A percentile compares a stretch with the other conserved stretches of the same genome.
Conservation (phyloP, 2,888 invertebrate genomes). For the Allolobophora icterica region DNA sequence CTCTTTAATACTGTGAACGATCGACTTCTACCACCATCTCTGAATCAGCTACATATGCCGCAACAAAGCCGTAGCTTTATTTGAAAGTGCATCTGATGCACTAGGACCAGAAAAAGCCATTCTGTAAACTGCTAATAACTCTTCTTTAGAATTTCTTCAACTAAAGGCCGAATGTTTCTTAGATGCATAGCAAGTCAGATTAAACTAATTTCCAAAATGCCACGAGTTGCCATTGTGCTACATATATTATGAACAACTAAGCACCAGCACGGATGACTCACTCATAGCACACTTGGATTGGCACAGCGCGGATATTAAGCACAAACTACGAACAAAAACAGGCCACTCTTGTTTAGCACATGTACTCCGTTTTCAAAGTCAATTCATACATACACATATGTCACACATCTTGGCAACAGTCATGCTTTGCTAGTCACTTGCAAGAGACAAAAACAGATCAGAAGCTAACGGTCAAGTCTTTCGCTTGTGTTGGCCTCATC, state of each 20-base stretch:
- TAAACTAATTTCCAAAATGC: neutral
- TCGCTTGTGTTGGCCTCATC: neutral
- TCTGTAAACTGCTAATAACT: too few relatives aligned
- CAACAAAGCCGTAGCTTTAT: neutral
- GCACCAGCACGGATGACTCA: neutral
- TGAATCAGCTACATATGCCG: neutral
- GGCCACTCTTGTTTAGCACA: neutral
- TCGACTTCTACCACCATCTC: neutral
- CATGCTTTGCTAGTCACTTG: neutral
- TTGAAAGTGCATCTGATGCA: neutral
- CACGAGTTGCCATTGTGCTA: neutral
- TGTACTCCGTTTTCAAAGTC: neutral
- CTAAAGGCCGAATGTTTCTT: neutral
- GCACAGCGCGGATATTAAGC: neutral
- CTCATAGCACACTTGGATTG: neutral
- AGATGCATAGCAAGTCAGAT: neutral
- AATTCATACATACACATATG: neutral
- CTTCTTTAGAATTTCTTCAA: too few relatives aligned
- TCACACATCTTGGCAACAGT: slow-evolving; percentile 17
- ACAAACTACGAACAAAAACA: slow-evolving; percentile 2
- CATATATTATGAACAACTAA: neutral
- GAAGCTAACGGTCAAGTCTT: slow-evolving; percentile 10
- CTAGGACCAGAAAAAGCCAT: neutral
- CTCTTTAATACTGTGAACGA: too few relatives aligned
- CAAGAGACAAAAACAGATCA: neutral